Percentiles rank a stretch among this genome's conserved stretches.
Conservation (phyloP, 2,113 vertebrate genomes). For the Rhizomys pruinosus region DNA sequence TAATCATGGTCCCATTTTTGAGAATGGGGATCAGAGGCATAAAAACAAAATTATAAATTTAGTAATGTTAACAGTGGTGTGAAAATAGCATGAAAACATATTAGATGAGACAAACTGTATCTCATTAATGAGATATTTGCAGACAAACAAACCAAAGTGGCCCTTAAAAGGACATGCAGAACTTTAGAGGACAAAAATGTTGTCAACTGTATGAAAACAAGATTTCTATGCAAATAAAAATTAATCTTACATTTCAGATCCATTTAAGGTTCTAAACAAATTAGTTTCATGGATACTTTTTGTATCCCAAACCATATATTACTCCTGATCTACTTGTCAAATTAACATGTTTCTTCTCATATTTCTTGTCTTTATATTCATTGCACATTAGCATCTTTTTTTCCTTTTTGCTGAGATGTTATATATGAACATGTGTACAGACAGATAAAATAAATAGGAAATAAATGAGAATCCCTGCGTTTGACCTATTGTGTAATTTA, state of each 20-base stretch:
- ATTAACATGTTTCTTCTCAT: neutral
- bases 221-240: conserved; percentile 58
- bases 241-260: conserved; percentile 51
- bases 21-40: conserved; percentile 37
- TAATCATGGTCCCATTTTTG: conserved; percentile 58
- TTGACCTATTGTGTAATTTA: conserved; percentile 63
- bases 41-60: conserved; percentile 75
- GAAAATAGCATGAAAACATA: conserved; percentile 57
- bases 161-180: conserved; percentile 36
- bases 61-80: conserved; percentile 62
- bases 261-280: conserved; percentile 38
- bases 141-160: neutral
- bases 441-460: conserved; percentile 16
- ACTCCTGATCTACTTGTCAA: neutral
- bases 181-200: conserved; percentile 15
- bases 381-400: neutral
- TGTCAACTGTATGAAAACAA: conserved; percentile 46
- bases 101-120: conserved; percentile 67
- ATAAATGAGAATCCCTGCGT: conserved; percentile 40
- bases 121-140: conserved; percentile 49
- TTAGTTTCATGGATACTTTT: neutral
- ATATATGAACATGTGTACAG: neutral
- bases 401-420: neutral
- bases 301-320: neutral
- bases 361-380: conserved; percentile 7